Evolutionary conservation across 2,888 invertebrate species (phyloP), one percentile per base, ranked within the genome.

Genomic region (Netelia melanura): DNA sequence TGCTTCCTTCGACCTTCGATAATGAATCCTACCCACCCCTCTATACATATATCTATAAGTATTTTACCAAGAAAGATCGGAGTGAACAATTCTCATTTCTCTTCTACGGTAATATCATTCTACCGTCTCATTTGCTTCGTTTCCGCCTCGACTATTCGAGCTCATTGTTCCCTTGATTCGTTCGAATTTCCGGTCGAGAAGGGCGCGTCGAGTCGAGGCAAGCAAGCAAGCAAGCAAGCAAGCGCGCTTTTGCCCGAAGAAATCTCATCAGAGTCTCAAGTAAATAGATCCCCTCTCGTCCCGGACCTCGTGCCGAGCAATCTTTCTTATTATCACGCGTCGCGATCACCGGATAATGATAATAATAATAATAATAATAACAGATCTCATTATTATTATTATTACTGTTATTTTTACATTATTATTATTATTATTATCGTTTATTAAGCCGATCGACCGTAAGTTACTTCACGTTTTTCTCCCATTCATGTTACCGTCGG

Each of bases 121-220:
- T 83, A 21, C 61, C 56, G 52, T 82, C 82, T 81, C 81, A 52
- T 84, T 80, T 70, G 67, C 72, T 61, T 65, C 74, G 74, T 89
- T 88, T 88, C 87, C 88, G 87, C 84, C 87, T 86, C 38, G 52
- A 70, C 84, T 74, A 75, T 75, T 77, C 86, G 83, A 81, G 72
- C 84, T 87, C 86, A 88, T 89, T 89, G 89, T 88, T 84, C 86
- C 85, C 87, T 71, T 85, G 86, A 88, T 88, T 88, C 86, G 87
- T 86, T 88, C 83, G 86, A 89, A 89, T 89, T 89, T 88, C 88
- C 90, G 88, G 88, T 86, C 86, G 81, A 67, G 76, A 77, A 86
- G 88, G 87, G 86, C 87, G 82, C 88, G 83, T 88, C 81, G 17
- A 56, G 79, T 81, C 62, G 58, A 75, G 71, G 30, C 74, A 25